Evolutionary conservation across 2,113 vertebrate genomes (phyloP), one percentile per base, ranked within the genome.

Genomic region (Amblyornis subalaris): DNA sequence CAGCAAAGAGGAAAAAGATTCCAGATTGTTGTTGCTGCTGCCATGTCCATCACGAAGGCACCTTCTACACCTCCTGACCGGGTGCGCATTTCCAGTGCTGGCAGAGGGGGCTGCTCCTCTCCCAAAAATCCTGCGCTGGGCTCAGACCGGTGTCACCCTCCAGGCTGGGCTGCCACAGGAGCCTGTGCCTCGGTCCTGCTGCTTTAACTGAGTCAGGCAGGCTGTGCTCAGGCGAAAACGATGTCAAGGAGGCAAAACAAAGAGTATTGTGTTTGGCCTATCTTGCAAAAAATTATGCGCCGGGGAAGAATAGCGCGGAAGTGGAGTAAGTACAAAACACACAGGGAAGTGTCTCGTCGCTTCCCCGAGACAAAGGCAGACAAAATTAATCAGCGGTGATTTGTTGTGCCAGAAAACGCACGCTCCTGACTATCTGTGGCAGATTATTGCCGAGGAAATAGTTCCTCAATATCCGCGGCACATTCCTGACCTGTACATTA

Each of bases 401-500:
- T 96, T 97, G 95, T 95, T 94, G 94, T 95, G 91, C 89, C 91
- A 96, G 89, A 80, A 95, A 95, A 89, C 2, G 12, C 94, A 81
- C 45, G 11, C 91, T 96, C 73, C 94, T 36, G 88, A 94, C 91
- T 96, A 95, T 97, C 92, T 95, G 78, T 90, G 82, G 94, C 94
- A 96, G 95, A 96, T 96, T 95, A 96, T 95, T 96, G 96, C 96
- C 82, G 55, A 91, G 91, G 93, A 96, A 96, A 95, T 96, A 95
- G 95, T 96, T 92, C 94, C 95, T 96, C 95, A 92, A 92, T 91
- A 95, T 97, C 93, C 94, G 90, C 91, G 89, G 85, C 96, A 97
- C 94, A 96, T 96, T 97, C 94, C 95, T 97, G 95, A 97, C 93
- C 96, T 97, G 93, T 96, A 95, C 95, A 97, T 95, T 96, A 94